Evolutionary conservation across 2,113 vertebrate genomes (phyloP), one percentile per base, ranked within the genome.

Genomic region (Pterocles burchelli): DNA sequence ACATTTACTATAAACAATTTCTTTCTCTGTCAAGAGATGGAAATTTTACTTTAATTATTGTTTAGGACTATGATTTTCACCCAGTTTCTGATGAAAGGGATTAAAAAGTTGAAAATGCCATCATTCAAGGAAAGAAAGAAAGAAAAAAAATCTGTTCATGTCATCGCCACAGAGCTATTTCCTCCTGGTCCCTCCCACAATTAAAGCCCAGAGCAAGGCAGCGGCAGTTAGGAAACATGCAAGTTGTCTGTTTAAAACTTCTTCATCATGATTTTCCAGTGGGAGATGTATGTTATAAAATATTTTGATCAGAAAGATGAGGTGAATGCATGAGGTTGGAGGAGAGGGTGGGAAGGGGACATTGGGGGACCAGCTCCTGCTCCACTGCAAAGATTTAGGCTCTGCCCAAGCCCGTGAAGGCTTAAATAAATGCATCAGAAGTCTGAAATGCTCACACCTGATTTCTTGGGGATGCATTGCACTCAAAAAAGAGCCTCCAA

Each of bases 1-100:
- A 97, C 95, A 79, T 16, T 96, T 91, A 96, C 94, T 97, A 89
- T 81, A 94, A 97, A 97, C 95, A 97, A 95, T 96, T 96, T 96
- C 97, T 96, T 93, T 94, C 95, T 96, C 95, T 94, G 97, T 97
- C 96, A 97, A 94, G 89, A 80, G 95, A 83, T 95, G 89, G 94
- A 87, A 89, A 92, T 93, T 96, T 96, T 91, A 83, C 87, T 96
- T 96, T 94, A 94, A 96, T 97, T 94, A 94, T 90, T 92, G 77
- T 93, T 96, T 96, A 77, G 85, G 92, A 90, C 79, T 66, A 17
- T 34, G 82, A 93, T 90, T 95, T 82, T 75, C 81, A 61, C 59
- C 57, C 90, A 26, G 36, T 78, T 96, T 66, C 79, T 67, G 75
- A 76, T 81, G 88, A 76, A 95, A 90, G 57, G 92, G 93, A 90